phyloP scores from a whole-genome alignment of 2,888 invertebrate genomes.

The Agonopterix subpropinquella region DNA sequence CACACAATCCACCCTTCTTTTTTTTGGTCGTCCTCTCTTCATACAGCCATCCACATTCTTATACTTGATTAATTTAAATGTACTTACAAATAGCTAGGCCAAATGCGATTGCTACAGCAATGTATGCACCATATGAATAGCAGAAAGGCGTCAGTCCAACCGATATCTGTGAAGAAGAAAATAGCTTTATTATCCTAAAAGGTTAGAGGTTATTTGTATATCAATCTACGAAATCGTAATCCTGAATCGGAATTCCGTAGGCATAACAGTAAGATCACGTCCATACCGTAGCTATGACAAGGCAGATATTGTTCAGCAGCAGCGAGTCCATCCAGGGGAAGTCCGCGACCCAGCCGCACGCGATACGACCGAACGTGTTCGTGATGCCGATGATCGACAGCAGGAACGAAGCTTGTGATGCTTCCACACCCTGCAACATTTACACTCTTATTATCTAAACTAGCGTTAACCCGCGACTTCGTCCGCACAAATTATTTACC shows the following conservation, averaged over 20 bases:
- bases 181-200: no score
- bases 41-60: no score
- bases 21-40: no score
- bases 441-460: no score
- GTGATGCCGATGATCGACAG: constrained; percentile 93
- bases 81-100: constrained; percentile 92
- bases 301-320: constrained; percentile 93
- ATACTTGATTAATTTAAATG: not conserved
- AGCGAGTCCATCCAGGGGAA: constrained; percentile 94
- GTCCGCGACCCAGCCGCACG: constrained; percentile 93
- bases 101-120: constrained; percentile 90
- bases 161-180: constrained; percentile 58
- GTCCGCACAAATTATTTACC: no score
- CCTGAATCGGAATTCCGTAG: no score
- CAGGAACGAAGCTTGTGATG: constrained; percentile 82
- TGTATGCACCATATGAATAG: constrained; percentile 82
- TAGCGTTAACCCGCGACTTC: no score
- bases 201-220: no score
- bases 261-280: no score
- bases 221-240: no score
- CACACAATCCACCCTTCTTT: no score
- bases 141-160: constrained; percentile 92
- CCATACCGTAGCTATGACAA: constrained; percentile 89
- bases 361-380: constrained; percentile 93
- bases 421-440: constrained; percentile 79